Evolutionary conservation across 1,140 invertebrate species (phyloP), one percentile per base, ranked within the genome.

Genomic region (Zaprionus africanus): DNA sequence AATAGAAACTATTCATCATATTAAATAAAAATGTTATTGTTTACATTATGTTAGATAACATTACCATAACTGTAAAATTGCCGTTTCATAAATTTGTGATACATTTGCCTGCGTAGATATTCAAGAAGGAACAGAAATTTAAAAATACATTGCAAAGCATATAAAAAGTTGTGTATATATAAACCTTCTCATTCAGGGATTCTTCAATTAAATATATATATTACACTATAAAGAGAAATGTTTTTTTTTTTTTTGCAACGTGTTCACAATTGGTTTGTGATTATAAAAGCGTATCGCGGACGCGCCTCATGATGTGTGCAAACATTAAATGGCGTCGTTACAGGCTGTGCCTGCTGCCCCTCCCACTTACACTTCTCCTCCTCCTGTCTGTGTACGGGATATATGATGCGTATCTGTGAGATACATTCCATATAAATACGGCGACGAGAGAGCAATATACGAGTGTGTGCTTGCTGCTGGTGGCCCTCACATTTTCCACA

Each of bases 351-450:
- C n/a, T 5, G 38, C 38, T 41, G 38, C 31, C 46, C 34, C 54
- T 31, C 19, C 24, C 38, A 31, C 7, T 38, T 54, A 13, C 2
- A 41, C 65, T 12, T 3, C 65, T 19, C 17, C 28, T 11, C 57
- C 12, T 15, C 28, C 28, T 7, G 19, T n/a, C 38, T 38, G 34
- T 41, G 28, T 26, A 26, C 41, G 13, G 74, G 71, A 90, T 88
- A 88, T 90, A 90, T 88, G 84, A 88, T 88, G 84, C 84, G 85
- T 88, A 85, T 90, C 84, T 88, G 84, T 75, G 85, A 85, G 85
- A 90, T 88, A 90, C 85, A 90, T 90, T 84, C 85, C 72, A 85
- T 79, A 84, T 81, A 90, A 75, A 90, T 81, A 84, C 78, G 76
- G 64, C 57, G 86, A 70, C 63, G 68, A 60, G 76, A 24, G 76